Evolutionary conservation across 1,140 invertebrate genomes (phyloP), one percentile per base, ranked within the genome.

Genomic region (Diprion similis): DNA sequence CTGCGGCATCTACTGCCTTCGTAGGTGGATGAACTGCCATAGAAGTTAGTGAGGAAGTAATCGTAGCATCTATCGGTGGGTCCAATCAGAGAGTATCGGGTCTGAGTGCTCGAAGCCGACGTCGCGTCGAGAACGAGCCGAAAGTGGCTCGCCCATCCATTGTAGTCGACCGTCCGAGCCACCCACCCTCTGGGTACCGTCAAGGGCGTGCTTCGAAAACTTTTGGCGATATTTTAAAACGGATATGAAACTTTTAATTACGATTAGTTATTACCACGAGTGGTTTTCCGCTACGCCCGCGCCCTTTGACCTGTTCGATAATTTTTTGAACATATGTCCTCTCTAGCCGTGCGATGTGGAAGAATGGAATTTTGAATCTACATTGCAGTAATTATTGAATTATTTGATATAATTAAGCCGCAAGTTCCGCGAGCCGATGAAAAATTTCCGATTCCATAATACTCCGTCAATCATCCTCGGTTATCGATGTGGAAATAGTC

Each of bases 31-130:
- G 51, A 17, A 9, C 51, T 59, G 51, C 51, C 6, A 59, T 59
- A 17, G 51, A 59, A 59, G 51, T 59, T 59, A 59, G n/a, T 9
- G 51, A 59, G 11, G 51, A 59, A 59, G 51, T 59, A 59, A 59
- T 59, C 51, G 51, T 9, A 17, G 51, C 51, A 59, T 59, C 51
- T 59, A 59, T 59, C 9, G 11, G 7, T 13, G 51, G n/a, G 51
- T 59, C 51, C 51, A 59, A 59, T 59, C 51, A 59, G 51, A 59
- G 51, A 59, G n/a, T 59, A 59, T 59, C 51, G 51, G 51, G 7
- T 59, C 11, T 17, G 51, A 59, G 51, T 15, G 51, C 51, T 17
- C 51, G n/a, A 13, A 59, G n/a, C 51, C 11, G 6, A 15, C 51
- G n/a, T 59, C 51, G 51, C 51, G 4, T 17, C 11, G 51, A 59